Base-by-base conservation (phyloP, 2,888 invertebrate genomes). In the Physocephala rufipes region DNA sequence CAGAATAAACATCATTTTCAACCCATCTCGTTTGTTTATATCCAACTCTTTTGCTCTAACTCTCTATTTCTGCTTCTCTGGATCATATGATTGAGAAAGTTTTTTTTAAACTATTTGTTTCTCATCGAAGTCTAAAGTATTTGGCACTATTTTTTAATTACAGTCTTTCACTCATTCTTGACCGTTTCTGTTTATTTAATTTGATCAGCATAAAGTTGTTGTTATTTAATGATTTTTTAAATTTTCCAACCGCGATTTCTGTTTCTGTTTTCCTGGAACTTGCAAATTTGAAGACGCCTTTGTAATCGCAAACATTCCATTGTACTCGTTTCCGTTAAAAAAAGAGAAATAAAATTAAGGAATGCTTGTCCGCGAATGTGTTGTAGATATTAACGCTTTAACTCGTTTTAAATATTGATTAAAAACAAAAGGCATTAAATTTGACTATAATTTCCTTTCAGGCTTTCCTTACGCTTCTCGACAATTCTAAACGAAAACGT, bases 311-410 rank as follows among this genome's bases (percentile, higher is more conserved):
- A 47, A 47, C 47, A 68, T 49, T 59, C 67, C 61, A 59, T 16
- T 61, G 59, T 59, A 61, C n/a, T 36, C 36, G 36, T 9, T 36
- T 36, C 36, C 13, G 13, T 55, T 51, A 62, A 68, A 30, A 30
- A 30, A 62, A 21, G 66, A 65, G 63, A 51, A 67, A 68, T 64
- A 74, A 77, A 76, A 73, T 36, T 77, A 79, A 81, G 76, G 81
- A 81, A 81, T 82, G 81, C 77, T 76, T 74, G 16, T 71, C 74
- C 61, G 67, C 36, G 36, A 36, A 7, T 36, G 36, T 9, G 36
- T 36, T 9, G 4, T 36, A 9, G 9, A 4, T 36, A 36, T 36
- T 36, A 36, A 4, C 9, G 36, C 9, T 49, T 55, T 67, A 51
- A 68, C 51, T 51, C 49, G 51, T 61, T 24, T 30, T 58, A 47